Evolutionary conservation across 92 coral and sea anemone species (phyloP).

Genomic region (Palythoa caribaeorum): DNA sequence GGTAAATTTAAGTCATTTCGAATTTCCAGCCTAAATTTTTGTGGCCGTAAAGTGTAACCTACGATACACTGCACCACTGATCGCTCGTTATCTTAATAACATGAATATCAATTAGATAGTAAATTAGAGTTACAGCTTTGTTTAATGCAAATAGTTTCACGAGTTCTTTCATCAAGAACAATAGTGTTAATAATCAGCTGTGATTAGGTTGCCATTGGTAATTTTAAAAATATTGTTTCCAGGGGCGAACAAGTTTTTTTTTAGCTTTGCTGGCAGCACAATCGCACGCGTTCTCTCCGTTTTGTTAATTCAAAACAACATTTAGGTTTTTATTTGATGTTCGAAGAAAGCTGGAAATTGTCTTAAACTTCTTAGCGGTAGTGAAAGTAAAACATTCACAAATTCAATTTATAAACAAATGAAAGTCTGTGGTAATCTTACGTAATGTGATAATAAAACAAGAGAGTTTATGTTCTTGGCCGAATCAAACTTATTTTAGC

Average conservation of each 20-base stretch:
- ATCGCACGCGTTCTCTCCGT: background rate
- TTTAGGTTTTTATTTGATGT: background rate
- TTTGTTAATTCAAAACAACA: background rate
- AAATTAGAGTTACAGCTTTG: background rate
- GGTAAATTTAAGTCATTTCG: background rate
- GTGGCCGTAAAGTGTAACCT: background rate
- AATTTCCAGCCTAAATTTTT: background rate
- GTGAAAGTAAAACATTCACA: no score
- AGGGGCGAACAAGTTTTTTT: background rate
- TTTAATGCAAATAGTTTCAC: constrained; percentile 23
- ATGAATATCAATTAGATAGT: constrained; percentile 34
- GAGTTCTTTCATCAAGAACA: constrained; percentile 6
- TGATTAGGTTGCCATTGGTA: background rate
- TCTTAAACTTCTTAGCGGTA: no score
- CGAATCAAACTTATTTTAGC: no score
- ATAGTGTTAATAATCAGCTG: constrained; percentile 16
- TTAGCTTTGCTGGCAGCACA: background rate
- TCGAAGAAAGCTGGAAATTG: background rate
- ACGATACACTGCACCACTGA: background rate
- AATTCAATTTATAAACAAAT: background rate
- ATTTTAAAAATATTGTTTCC: background rate
- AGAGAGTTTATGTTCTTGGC: no score
- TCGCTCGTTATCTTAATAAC: background rate
- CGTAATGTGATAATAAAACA: background rate
- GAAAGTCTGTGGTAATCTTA: background rate